These are phyloP conservation scores for Carcinoscorpius rotundicauda DNA, from an alignment of 1,140 invertebrate genomes.

Conservation along the genomic window DNA sequence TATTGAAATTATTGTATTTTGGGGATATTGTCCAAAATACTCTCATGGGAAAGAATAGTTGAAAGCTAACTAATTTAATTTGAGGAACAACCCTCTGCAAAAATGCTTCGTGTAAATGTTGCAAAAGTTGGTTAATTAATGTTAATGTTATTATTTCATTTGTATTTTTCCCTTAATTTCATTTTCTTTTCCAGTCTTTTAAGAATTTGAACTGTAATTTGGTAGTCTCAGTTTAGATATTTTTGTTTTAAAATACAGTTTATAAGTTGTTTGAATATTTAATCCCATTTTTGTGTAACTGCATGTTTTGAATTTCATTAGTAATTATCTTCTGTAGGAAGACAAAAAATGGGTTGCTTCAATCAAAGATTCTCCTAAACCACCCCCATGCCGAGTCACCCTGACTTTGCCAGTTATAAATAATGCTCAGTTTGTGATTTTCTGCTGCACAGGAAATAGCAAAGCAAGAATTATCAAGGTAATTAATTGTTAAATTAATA, in stretches of 20 bases:
- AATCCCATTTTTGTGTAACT: neutral
- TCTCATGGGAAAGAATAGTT: too few relatives aligned
- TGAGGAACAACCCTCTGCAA: too few relatives aligned
- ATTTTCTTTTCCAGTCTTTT: too few relatives aligned
- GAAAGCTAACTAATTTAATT: too few relatives aligned
- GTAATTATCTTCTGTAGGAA: conserved; percentile 24
- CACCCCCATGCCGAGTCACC: conserved; percentile 78
- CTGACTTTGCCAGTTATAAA: conserved; percentile 88
- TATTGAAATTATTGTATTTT: too few relatives aligned
- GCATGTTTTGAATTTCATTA: too few relatives aligned
- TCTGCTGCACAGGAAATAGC: conserved; percentile 63
- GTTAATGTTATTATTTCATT: too few relatives aligned
- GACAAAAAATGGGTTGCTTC: conserved; percentile 56
- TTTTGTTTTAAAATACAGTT: neutral
- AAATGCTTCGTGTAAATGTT: too few relatives aligned
- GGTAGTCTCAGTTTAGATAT: neutral
- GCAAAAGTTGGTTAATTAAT: too few relatives aligned
- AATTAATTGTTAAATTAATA: neutral
- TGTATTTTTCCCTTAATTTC: too few relatives aligned
- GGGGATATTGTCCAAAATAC: too few relatives aligned
- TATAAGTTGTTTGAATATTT: conserved; percentile 25
- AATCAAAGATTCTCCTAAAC: conserved; percentile 89
- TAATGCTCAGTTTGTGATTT: conserved; percentile 65
- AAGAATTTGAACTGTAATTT: too few relatives aligned
- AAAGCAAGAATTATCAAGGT: conserved; percentile 88